Evolutionary conservation across 2,113 vertebrate species (phyloP).

Genomic region (Phyllopteryx taeniolatus): DNA sequence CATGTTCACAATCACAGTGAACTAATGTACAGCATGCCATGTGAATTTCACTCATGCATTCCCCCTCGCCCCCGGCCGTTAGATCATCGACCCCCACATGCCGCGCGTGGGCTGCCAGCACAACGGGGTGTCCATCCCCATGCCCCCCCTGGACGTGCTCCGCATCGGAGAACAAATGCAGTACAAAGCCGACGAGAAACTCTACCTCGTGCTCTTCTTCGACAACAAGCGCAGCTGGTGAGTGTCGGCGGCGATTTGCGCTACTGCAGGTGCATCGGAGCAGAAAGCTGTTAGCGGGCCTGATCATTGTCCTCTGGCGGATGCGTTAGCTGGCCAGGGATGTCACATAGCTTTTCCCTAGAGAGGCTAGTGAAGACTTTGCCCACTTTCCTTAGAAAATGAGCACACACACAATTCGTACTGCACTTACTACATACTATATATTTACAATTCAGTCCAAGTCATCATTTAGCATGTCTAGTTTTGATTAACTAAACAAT

Average conservation of each 20-base stretch:
- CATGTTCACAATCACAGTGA: background rate
- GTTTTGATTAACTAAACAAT: background rate
- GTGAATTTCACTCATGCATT: background rate
- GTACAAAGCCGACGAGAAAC: constrained; percentile 91
- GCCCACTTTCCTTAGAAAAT: too few species aligned
- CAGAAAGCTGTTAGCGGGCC: too few species aligned
- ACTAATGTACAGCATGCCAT: background rate
- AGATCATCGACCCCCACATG: constrained; percentile 99
- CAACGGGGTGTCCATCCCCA: constrained; percentile 94
- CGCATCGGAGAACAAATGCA: constrained; percentile 97
- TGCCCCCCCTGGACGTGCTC: constrained; percentile 90
- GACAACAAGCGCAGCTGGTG: constrained; percentile 99
- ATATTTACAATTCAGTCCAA: too few species aligned
- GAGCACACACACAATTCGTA: too few species aligned
- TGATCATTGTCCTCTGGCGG: too few species aligned
- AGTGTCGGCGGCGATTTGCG: constrained; percentile 39
- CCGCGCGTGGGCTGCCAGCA: constrained; percentile 93
- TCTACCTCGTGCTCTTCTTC: constrained; percentile 95
- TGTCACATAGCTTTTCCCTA: too few species aligned
- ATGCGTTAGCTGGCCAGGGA: too few species aligned
- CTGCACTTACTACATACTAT: too few species aligned
- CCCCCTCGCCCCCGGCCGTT: background rate
- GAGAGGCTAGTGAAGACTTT: too few species aligned
- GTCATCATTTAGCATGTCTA: too few species aligned
- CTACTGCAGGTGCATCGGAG: too few species aligned